These are phyloP conservation scores for Agrotis puta DNA, from an alignment of 2,888 invertebrate species.

Conservation along the genomic window DNA sequence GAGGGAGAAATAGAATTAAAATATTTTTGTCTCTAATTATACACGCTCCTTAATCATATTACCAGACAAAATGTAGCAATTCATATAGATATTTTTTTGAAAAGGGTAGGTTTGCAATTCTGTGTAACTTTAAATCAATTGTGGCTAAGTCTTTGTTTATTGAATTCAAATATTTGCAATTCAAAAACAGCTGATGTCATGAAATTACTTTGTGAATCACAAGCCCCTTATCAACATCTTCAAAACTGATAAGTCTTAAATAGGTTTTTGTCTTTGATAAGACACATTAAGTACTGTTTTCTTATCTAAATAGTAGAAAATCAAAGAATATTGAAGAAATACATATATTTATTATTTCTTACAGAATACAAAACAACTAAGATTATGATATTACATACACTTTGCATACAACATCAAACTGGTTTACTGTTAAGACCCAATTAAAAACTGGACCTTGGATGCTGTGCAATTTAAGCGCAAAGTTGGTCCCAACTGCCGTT, in stretches of 20 bases:
- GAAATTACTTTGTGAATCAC: slow-evolving; percentile 44
- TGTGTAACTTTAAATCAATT: neutral
- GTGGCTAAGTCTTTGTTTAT: neutral
- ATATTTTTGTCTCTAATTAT: too few species aligned
- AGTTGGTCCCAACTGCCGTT: slow-evolving; percentile 67
- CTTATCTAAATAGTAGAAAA: slow-evolving; percentile 34
- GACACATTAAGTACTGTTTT: slow-evolving; percentile 29
- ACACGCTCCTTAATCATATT: too few species aligned
- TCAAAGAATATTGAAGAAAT: slow-evolving; percentile 67
- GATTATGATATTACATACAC: slow-evolving; percentile 74
- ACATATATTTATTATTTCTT: slow-evolving; percentile 70
- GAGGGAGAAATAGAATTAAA: too few species aligned
- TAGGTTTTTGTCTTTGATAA: slow-evolving; percentile 56
- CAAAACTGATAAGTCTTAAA: slow-evolving; percentile 59
- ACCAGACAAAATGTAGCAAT: too few species aligned
- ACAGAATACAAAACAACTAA: slow-evolving; percentile 76
- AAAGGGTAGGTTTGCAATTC: too few species aligned
- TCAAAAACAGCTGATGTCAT: slow-evolving; percentile 25
- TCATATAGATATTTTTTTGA: too few species aligned
- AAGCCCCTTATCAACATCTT: slow-evolving; percentile 53
- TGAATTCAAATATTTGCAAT: neutral
- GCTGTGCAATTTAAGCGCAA: slow-evolving; percentile 54
- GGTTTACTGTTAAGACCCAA: slow-evolving; percentile 61
- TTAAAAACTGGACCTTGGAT: slow-evolving; percentile 55
- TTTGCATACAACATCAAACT: slow-evolving; percentile 68